These are phyloP conservation scores for Epistrophe grossulariae DNA, from an alignment of 2,888 invertebrate species.

Conservation along the genomic window DNA sequence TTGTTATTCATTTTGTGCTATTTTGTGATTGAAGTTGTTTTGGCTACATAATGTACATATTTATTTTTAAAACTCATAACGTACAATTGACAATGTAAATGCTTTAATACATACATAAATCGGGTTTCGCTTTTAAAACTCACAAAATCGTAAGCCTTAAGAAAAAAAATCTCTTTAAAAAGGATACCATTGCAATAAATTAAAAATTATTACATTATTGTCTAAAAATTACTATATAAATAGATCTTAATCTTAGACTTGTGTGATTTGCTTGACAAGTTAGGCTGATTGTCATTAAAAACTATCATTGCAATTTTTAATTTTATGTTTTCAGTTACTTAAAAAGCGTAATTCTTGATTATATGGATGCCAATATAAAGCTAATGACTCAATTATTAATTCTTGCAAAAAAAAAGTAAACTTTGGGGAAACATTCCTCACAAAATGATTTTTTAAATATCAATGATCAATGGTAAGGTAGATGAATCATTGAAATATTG, in stretches of 20 bases:
- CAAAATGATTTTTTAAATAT: too few species aligned
- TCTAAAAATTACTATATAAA: background rate
- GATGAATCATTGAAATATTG: too few species aligned
- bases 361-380: too few species aligned
- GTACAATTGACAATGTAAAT: background rate
- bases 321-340: too few species aligned
- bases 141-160: background rate
- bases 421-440: too few species aligned
- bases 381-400: too few species aligned
- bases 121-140: background rate
- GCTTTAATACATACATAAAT: background rate
- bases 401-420: too few species aligned
- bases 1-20: conserved; percentile 45
- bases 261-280: background rate
- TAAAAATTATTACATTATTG: background rate
- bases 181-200: background rate
- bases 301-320: too few species aligned
- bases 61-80: background rate
- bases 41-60: background rate
- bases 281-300: too few species aligned
- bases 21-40: conserved; percentile 37
- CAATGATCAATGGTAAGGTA: too few species aligned
- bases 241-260: background rate
- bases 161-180: background rate
- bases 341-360: too few species aligned